Evolutionary conservation across 2,113 vertebrate species (phyloP).

Genomic region (Peromyscus maniculatus): DNA sequence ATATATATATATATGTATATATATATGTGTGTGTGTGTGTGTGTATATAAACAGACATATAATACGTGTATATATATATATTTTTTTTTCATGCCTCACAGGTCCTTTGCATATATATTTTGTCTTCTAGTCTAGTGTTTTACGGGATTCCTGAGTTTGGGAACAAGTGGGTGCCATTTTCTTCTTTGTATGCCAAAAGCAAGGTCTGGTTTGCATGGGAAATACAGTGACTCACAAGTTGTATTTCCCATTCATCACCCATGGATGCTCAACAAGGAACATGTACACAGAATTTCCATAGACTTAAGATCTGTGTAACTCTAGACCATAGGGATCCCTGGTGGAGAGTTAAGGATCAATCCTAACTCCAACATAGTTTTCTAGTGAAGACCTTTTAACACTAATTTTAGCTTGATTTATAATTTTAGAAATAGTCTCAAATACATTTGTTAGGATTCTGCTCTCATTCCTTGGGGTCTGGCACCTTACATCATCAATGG

Average conservation of each 20-base stretch:
- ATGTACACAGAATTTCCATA: background rate
- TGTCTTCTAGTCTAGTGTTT: background rate
- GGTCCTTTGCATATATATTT: background rate
- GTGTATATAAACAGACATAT: too few species aligned
- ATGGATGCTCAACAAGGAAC: background rate
- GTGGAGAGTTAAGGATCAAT: too few species aligned
- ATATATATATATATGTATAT: too few species aligned
- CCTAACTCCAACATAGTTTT: background rate
- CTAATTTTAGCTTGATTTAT: background rate
- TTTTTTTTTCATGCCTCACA: background rate
- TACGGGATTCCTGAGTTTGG: too few species aligned
- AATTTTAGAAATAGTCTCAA: conserved; percentile 17
- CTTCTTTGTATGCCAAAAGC: background rate
- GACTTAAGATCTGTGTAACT: too few species aligned
- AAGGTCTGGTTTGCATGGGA: background rate
- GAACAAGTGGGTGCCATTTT: too few species aligned
- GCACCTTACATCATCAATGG: too few species aligned
- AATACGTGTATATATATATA: background rate
- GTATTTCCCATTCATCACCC: background rate
- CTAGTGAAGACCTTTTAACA: background rate
- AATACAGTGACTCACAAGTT: background rate
- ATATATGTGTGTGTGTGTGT: too few species aligned
- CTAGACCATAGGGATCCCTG: rapidly evolving
- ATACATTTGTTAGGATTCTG: background rate
- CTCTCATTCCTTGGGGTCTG: too few species aligned